Conservation (phyloP, 2,888 invertebrate genomes). For the Salticus scenicus region DNA sequence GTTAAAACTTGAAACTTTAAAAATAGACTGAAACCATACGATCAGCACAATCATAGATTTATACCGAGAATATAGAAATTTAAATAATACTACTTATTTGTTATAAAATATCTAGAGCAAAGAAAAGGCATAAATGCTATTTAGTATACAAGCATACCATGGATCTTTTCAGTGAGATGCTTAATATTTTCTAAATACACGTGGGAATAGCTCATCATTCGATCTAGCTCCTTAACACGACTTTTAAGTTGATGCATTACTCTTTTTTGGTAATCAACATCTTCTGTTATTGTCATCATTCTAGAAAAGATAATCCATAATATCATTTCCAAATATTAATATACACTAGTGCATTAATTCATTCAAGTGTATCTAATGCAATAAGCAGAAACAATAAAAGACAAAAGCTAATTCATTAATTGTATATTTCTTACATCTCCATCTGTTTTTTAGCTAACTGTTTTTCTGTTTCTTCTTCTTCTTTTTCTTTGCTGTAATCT, state of each 20-base stretch:
- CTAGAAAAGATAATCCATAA: constrained; percentile 18
- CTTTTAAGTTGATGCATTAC: constrained; percentile 68
- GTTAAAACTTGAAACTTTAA: no score
- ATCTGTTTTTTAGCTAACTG: constrained; percentile 54
- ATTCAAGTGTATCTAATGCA: no score
- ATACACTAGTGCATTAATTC: no score
- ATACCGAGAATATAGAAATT: no score
- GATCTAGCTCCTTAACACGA: constrained; percentile 59
- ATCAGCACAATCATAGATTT: no score
- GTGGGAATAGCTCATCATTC: constrained; percentile 66
- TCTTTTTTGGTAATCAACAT: constrained; percentile 66
- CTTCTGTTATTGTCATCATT: constrained; percentile 67
- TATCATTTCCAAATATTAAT: no score
- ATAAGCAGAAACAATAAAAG: no score
- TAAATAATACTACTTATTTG: no score
- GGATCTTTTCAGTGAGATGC: constrained; percentile 60
- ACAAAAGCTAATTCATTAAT: no score
- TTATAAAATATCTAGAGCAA: no score
- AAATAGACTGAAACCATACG: no score
- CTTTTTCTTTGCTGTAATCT: constrained; percentile 49
- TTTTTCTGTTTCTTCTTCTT: constrained; percentile 53
- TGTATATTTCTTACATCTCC: constrained; percentile 61
- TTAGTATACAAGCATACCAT: constrained; percentile 61
- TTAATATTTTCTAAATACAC: constrained; percentile 68
- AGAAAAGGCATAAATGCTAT: no score